Evolutionary conservation across 1,140 invertebrate genomes (phyloP), one percentile per base, ranked within the genome.

Genomic region (Drosophila bipectinata): DNA sequence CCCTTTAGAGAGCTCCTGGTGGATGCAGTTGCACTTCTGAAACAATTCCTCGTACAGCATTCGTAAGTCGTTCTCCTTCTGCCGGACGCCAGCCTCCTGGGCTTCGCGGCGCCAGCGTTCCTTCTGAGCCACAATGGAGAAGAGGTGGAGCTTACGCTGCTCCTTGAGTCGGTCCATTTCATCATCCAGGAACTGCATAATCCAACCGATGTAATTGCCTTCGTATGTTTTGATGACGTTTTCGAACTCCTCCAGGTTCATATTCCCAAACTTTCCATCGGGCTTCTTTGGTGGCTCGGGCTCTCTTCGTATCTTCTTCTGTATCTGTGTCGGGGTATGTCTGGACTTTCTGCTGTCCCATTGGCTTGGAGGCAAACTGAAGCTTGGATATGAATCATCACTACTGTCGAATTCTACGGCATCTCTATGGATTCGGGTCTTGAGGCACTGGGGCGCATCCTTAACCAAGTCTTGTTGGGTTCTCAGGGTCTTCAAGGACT

Each of bases 11-110:
- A 93, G n/a, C 92, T 93, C 92, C 94, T 93, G 45, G 77, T 95
- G 93, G 2, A 93, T 91, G 77, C 94, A 93, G 52, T 72, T 66
- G n/a, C 30, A 56, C 3, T 64, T 37, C 48, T 91, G 79, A 44
- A 95, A 96, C 53, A 96, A 93, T 91, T 96, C 95, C 78, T 96
- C 95, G 52, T 95, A 94, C 77, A 96, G 93, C 52, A 93, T 72
- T 18, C 95, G 91, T 62, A 94, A 83, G 64, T 94, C 90, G 64
- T 94, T 93, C 79, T 96, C 95, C 26, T 93, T 91, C 76, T 96
- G 95, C 12, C 95, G 88, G 37, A 93, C 85, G 10, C 95, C 95
- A 54, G 94, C 94, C 91, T 96, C 95, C 58, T 92, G 93, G 0
- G 95, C 95, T 89, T 96, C 95, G 14, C 94, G 92, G 45, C 93